Conservation (phyloP, 2,888 invertebrate species). For the Caenorhabditis panamensis region DNA sequence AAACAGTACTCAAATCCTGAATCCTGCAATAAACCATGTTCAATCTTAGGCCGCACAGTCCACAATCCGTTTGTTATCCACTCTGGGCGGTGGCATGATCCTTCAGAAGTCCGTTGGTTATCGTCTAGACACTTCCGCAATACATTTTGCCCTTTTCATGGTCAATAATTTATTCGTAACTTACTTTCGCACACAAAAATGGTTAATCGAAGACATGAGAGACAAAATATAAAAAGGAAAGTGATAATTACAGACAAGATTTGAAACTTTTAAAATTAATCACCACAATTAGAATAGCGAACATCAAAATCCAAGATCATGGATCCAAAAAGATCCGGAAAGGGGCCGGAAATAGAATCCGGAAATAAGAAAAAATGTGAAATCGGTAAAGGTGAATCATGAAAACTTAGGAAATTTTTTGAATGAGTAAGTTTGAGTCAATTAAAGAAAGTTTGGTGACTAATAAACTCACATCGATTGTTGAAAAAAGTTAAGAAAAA, state of each 20-base stretch:
- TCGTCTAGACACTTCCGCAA: background rate
- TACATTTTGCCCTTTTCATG: background rate
- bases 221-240: constrained; percentile 10
- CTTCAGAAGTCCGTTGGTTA: background rate
- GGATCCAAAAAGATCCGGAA: too few species aligned
- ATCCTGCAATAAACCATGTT: background rate
- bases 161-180: constrained; percentile 45
- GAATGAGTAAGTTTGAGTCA: background rate
- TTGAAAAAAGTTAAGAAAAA: background rate
- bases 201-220: constrained; percentile 18
- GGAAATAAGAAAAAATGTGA: background rate
- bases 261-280: too few species aligned
- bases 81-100: background rate
- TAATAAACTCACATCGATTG: too few species aligned
- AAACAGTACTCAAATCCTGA: background rate
- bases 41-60: background rate
- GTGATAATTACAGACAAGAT: constrained; percentile 3
- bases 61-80: background rate
- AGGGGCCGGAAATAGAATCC: too few species aligned
- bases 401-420: too few species aligned
- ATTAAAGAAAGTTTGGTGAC: background rate
- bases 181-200: constrained; percentile 36
- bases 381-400: background rate
- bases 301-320: too few species aligned
- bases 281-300: too few species aligned